Conservation (phyloP, 1,140 invertebrate species). For the Neodiprion pinetum region DNA sequence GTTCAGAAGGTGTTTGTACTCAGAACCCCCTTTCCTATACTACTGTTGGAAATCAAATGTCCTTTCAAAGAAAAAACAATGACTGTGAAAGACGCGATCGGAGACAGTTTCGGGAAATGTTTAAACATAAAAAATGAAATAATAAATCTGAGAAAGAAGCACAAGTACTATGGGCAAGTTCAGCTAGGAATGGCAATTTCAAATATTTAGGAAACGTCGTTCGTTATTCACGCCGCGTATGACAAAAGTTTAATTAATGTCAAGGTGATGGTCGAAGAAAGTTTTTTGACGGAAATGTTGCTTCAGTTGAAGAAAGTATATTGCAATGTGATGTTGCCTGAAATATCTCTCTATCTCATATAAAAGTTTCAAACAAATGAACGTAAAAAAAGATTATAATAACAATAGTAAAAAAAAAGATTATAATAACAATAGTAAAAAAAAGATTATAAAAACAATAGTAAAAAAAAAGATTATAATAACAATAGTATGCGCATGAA, state of each 20-base stretch:
- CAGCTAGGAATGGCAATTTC: conserved; percentile 13
- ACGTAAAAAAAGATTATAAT: no score
- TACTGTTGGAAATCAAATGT: conserved; percentile 23
- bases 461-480: no score
- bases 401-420: no score
- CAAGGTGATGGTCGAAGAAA: conserved; percentile 14
- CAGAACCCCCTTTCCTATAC: no score
- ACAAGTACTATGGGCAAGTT: conserved; percentile 19
- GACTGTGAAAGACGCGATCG: conserved; percentile 3
- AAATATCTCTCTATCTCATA: neutral
- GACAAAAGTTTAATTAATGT: conserved; percentile 6
- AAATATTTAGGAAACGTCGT: conserved; percentile 19
- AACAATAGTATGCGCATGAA: no score
- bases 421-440: no score
- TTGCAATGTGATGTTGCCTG: conserved; percentile 15
- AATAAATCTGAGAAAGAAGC: conserved; percentile 8
- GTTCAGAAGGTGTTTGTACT: no score
- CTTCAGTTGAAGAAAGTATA: conserved; percentile 2
- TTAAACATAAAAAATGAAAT: neutral
- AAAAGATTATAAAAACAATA: no score
- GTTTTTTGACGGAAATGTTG: conserved; percentile 15
- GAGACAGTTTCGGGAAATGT: conserved; percentile 14
- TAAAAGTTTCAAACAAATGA: no score
- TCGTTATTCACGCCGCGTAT: conserved; percentile 9
- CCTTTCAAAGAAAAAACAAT: conserved; percentile 15